These are phyloP conservation scores for Myodes glareolus DNA, from an alignment of 2,113 vertebrate genomes.

Conservation along the genomic window DNA sequence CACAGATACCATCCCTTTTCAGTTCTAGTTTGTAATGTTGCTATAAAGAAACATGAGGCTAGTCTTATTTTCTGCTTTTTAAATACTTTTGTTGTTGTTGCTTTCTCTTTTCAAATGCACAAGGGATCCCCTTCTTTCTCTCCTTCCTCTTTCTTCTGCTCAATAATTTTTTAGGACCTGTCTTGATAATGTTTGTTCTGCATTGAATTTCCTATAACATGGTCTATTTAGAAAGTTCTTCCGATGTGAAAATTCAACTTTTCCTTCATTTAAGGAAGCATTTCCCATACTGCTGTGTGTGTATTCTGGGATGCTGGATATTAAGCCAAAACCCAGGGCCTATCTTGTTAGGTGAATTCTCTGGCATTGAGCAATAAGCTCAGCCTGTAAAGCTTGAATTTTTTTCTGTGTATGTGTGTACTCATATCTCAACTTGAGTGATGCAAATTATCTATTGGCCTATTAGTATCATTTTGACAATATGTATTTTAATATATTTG, in stretches of 20 bases:
- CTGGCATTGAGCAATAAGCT: not conserved
- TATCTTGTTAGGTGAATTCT: not conserved
- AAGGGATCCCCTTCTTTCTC: not conserved
- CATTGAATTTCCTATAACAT: not conserved
- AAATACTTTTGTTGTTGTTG: not conserved
- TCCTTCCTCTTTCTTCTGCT: not conserved
- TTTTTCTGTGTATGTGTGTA: not conserved
- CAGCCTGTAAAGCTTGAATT: not conserved
- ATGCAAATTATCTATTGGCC: slow-evolving; percentile 11
- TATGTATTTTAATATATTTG: slow-evolving; percentile 29
- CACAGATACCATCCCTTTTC: not conserved
- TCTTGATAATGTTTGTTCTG: not conserved
- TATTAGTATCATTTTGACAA: not conserved
- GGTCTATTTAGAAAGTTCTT: not conserved
- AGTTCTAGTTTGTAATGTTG: slow-evolving; percentile 46
- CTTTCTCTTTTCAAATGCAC: slow-evolving; percentile 35
- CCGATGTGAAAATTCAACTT: not conserved
- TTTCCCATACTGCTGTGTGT: not conserved
- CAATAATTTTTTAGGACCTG: not conserved
- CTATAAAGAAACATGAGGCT: slow-evolving; percentile 41
- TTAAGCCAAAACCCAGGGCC: not conserved
- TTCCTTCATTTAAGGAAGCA: slow-evolving; percentile 8
- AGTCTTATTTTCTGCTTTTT: slow-evolving; percentile 32
- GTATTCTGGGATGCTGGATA: not conserved
- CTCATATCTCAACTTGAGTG: not conserved